Percentiles rank a stretch among this genome's conserved stretches.
These are phyloP conservation scores for Seira musarum DNA, from an alignment of 2,888 invertebrate genomes.

Conservation along the genomic window DNA sequence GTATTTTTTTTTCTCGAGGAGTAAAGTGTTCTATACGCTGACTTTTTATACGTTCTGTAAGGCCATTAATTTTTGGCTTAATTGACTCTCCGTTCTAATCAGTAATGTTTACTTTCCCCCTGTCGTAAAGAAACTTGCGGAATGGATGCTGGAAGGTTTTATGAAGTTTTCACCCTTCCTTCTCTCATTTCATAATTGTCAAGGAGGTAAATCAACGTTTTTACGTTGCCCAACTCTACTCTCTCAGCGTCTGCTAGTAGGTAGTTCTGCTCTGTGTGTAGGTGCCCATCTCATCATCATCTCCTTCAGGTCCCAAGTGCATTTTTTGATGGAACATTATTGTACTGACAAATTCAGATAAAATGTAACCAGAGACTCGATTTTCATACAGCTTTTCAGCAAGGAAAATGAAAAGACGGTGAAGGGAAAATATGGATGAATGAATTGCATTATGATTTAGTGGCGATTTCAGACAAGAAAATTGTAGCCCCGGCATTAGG, in stretches of 20 bases:
- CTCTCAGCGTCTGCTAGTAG: too few relatives aligned
- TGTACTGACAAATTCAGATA: neutral
- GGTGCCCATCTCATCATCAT: neutral
- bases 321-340: conserved; percentile 6
- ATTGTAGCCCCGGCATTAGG: conserved; percentile 12
- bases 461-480: neutral
- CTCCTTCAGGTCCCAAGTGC: neutral
- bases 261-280: too few relatives aligned
- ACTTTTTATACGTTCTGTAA: conserved; percentile 51
- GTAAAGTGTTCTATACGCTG: conserved; percentile 15
- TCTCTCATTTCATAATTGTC: conserved; percentile 32
- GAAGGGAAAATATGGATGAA: neutral
- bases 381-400: neutral
- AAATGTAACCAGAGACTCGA: neutral
- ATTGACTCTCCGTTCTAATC: conserved; percentile 67
- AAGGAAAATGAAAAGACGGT: neutral
- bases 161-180: conserved; percentile 50
- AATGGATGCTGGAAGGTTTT: conserved; percentile 25
- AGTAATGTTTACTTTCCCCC: conserved; percentile 66
- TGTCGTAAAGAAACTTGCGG: conserved; percentile 55
- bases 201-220: neutral
- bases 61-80: conserved; percentile 66
- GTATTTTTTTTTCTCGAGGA: conserved; percentile 7
- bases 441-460: neutral
- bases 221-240: neutral